phyloP scores from a whole-genome alignment of 1,140 invertebrate species.

The Wiebesia pumilae region DNA sequence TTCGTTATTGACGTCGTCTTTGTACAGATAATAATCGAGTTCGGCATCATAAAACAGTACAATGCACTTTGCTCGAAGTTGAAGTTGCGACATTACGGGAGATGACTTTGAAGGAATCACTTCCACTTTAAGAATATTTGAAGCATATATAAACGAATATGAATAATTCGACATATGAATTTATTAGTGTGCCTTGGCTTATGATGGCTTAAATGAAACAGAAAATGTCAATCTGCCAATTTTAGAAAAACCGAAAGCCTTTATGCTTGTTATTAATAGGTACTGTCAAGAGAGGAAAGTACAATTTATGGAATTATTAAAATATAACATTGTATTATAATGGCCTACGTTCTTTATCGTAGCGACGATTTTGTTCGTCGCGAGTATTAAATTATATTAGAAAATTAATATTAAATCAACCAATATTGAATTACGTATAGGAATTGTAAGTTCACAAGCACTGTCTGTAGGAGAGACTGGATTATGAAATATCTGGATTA shows the following conservation, averaged over 20 bases:
- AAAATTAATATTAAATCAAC: too few species aligned
- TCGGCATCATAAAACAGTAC: not conserved
- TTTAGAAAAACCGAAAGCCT: not conserved
- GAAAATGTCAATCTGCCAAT: conserved; percentile 10
- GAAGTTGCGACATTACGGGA: not conserved
- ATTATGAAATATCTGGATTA: too few species aligned
- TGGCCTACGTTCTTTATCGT: too few species aligned
- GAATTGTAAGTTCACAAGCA: too few species aligned
- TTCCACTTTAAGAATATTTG: not conserved
- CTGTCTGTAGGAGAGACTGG: too few species aligned
- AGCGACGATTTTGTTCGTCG: not conserved
- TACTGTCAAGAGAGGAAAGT: not conserved
- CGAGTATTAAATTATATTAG: too few species aligned
- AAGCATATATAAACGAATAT: not conserved
- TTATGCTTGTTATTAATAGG: not conserved
- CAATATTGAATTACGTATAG: too few species aligned
- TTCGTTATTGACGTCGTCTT: not conserved
- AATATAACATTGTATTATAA: too few species aligned
- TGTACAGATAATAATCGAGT: not conserved
- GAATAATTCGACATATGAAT: not conserved
- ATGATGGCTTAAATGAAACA: not conserved
- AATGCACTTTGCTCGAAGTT: not conserved
- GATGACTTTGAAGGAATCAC: too few species aligned
- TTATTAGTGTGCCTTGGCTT: not conserved
- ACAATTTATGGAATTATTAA: too few species aligned